Percentiles rank a stretch among this genome's conserved stretches.
phyloP scores from a whole-genome alignment of 37 sponge, comb jelly and placozoan species.

The Chondrilla cf. caribensis region DNA sequence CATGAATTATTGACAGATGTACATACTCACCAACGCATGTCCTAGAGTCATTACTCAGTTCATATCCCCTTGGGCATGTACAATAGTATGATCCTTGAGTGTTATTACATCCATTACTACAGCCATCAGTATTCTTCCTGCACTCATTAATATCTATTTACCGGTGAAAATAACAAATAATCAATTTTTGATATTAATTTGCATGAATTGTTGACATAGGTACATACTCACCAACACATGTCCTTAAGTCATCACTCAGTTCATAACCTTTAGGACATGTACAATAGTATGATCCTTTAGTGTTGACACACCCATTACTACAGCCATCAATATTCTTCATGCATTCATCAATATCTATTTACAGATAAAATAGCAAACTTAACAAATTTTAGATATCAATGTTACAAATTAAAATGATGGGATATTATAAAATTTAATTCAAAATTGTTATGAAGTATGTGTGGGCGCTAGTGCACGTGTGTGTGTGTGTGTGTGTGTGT shows the following conservation, averaged over 20 bases:
- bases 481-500: too few species aligned
- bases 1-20: too few species aligned
- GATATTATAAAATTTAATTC: too few species aligned
- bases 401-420: too few species aligned
- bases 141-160: neutral
- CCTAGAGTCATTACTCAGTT: neutral
- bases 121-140: neutral
- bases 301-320: neutral
- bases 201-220: too few species aligned
- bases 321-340: neutral
- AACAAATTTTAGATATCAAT: too few species aligned
- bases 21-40: neutral
- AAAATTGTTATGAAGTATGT: too few species aligned
- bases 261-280: neutral
- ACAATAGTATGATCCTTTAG: neutral
- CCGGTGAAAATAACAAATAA: neutral
- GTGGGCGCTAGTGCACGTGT: too few species aligned
- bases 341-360: constrained; percentile 5
- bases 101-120: constrained; percentile 2
- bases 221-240: neutral
- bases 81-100: neutral
- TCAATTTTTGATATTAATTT: too few species aligned
- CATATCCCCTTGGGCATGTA: neutral
- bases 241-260: neutral
- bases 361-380: too few species aligned